These are phyloP conservation scores for Drosophila paracracens DNA, from an alignment of 2,888 invertebrate genomes.

Conservation along the genomic window DNA sequence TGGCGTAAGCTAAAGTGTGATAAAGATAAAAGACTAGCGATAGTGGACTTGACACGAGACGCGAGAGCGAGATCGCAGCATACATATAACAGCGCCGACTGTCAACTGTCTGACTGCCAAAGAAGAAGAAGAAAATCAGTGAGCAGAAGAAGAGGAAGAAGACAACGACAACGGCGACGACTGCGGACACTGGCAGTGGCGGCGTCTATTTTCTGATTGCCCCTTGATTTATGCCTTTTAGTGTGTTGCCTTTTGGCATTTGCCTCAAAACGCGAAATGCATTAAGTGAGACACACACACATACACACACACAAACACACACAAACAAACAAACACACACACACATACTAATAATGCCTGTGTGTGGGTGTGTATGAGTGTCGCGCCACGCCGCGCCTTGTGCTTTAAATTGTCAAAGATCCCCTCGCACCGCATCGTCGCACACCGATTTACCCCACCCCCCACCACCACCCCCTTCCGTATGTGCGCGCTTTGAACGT, in stretches of 20 bases:
- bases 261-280: constrained; percentile 54
- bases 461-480: neutral
- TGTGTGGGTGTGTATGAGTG: constrained; percentile 48
- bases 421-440: neutral
- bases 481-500: constrained; percentile 5
- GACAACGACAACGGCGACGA: constrained; percentile 7
- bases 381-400: constrained; percentile 66
- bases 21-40: constrained; percentile 34
- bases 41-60: constrained; percentile 39
- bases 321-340: constrained; percentile 5
- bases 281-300: constrained; percentile 56
- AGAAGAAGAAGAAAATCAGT: constrained; percentile 12
- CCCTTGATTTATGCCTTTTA: constrained; percentile 64
- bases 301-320: constrained; percentile 3
- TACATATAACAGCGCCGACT: constrained; percentile 2
- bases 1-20: constrained; percentile 37
- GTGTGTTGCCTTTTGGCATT: constrained; percentile 31
- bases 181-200: constrained; percentile 37
- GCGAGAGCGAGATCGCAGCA: constrained; percentile 37
- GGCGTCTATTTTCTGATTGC: constrained; percentile 60
- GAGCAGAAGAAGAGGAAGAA: constrained; percentile 14
- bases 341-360: constrained; percentile 10
- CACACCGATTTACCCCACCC: neutral
- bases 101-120: constrained; percentile 7
- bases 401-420: constrained; percentile 51